phyloP scores from a whole-genome alignment of 1,140 invertebrate species.

The Drosophila persimilis region DNA sequence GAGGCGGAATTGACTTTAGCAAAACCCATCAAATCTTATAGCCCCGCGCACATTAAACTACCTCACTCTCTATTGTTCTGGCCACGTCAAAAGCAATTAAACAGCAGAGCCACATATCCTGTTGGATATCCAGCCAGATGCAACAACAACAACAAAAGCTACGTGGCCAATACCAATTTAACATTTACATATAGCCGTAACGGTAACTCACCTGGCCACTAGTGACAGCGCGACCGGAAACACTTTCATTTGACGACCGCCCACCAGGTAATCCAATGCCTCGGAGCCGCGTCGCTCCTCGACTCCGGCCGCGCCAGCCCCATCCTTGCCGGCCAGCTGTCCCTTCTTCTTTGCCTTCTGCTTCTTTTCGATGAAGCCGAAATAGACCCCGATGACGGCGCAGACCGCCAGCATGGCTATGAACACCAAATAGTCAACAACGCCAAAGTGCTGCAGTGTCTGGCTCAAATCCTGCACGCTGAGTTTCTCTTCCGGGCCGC shows the following conservation, averaged over 20 bases:
- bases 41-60: no score
- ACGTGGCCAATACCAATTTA: conserved; percentile 20
- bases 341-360: conserved; percentile 47
- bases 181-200: conserved; percentile 53
- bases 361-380: conserved; percentile 88
- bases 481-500: conserved; percentile 44
- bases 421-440: conserved; percentile 88
- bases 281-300: conserved; percentile 83
- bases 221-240: conserved; percentile 92
- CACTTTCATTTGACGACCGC: conserved; percentile 91
- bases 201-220: conserved; percentile 87
- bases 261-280: conserved; percentile 90
- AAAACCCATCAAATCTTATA: conserved; percentile 9
- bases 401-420: conserved; percentile 87
- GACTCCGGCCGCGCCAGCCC: conserved; percentile 67
- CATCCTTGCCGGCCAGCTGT: conserved; percentile 51
- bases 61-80: not conserved
- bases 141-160: conserved; percentile 13
- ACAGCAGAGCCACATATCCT: not conserved
- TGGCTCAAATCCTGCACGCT: conserved; percentile 84
- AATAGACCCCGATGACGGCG: conserved; percentile 88
- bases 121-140: not conserved
- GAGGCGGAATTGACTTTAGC: no score
- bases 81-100: conserved; percentile 32
- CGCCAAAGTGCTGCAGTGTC: conserved; percentile 86